phyloP scores from a whole-genome alignment of 2,113 vertebrate genomes.

The Fulmarus glacialis region DNA sequence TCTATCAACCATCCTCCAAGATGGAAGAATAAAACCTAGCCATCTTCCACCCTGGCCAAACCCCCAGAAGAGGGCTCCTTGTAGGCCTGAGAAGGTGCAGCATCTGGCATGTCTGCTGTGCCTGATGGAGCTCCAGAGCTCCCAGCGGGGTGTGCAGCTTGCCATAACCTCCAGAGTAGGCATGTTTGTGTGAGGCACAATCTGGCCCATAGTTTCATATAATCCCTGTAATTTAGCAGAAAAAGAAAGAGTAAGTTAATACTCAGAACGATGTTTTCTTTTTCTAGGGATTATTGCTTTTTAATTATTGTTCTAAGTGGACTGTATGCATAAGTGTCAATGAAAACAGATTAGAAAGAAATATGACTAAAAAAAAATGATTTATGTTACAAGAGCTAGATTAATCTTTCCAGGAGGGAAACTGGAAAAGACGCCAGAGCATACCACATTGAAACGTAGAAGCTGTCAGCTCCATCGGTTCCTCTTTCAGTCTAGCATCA shows the following conservation, averaged over 20 bases:
- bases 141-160: not conserved
- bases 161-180: not conserved
- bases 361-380: not conserved
- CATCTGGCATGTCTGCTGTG: not conserved
- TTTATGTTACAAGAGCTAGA: not conserved
- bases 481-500: not conserved
- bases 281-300: not conserved
- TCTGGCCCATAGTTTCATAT: not conserved
- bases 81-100: not conserved
- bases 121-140: not conserved
- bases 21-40: not conserved
- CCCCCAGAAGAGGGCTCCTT: not conserved
- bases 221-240: not conserved
- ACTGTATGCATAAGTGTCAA: not conserved
- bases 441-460: not conserved
- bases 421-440: not conserved
- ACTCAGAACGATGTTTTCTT: not conserved
- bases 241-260: not conserved
- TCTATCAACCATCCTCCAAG: not conserved
- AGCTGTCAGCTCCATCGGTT: not conserved
- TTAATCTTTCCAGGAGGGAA: not conserved
- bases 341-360: not conserved
- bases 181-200: not conserved
- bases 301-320: not conserved
- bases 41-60: not conserved